Conservation (phyloP, 2,888 invertebrate genomes). For the Meandrusa payeni region DNA sequence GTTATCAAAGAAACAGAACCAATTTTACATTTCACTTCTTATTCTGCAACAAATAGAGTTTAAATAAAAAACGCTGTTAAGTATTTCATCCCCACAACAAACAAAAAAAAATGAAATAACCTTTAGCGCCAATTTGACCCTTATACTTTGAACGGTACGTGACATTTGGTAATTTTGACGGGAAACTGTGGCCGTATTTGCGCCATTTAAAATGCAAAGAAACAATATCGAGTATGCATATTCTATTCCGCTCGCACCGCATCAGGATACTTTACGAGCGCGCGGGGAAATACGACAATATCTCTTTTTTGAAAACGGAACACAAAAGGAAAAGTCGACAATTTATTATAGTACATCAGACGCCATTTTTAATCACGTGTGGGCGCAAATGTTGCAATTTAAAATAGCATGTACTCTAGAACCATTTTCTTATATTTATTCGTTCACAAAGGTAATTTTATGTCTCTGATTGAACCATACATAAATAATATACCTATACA, state of each 20-base stretch:
- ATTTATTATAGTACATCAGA: conserved; percentile 49
- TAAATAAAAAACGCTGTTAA: conserved; percentile 4
- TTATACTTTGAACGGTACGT: conserved; percentile 36
- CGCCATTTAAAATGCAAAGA: conserved; percentile 72
- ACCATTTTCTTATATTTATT: not conserved
- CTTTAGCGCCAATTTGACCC: conserved; percentile 38
- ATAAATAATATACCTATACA: too few relatives aligned
- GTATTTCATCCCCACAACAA: conserved; percentile 6
- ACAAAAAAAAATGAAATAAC: conserved; percentile 25
- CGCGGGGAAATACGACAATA: conserved; percentile 67
- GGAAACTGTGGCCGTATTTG: conserved; percentile 32
- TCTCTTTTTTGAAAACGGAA: conserved; percentile 48
- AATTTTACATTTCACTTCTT: conserved; percentile 1
- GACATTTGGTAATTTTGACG: conserved; percentile 34
- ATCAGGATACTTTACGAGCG: conserved; percentile 68
- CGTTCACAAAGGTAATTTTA: too few relatives aligned
- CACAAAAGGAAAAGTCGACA: conserved; percentile 43
- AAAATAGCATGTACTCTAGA: conserved; percentile 1
- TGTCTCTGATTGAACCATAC: too few relatives aligned
- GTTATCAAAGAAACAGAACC: conserved; percentile 11
- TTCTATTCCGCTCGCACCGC: conserved; percentile 51
- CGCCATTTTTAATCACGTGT: conserved; percentile 45
- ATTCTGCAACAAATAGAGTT: not conserved
- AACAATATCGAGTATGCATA: conserved; percentile 74
- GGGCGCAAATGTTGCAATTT: conserved; percentile 1